These are phyloP conservation scores for Archips xylosteana DNA, from an alignment of 2,888 invertebrate genomes.

Conservation along the genomic window DNA sequence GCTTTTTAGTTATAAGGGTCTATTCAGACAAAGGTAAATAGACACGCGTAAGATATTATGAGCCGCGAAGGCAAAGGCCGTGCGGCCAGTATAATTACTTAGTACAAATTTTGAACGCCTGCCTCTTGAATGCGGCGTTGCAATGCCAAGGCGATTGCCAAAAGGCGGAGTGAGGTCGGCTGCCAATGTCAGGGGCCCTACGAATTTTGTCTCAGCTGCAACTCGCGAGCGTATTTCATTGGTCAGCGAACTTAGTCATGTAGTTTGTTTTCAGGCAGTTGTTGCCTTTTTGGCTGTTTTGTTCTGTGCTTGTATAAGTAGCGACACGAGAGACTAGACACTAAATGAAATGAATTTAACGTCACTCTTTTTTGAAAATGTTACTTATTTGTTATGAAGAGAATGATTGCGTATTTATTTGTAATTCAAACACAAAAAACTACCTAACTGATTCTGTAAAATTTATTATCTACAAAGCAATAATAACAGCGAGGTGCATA, in stretches of 20 bases:
- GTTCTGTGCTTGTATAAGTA: too few species aligned
- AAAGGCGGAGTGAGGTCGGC: conserved; percentile 75
- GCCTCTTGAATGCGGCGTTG: conserved; percentile 62
- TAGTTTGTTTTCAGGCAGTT: not conserved
- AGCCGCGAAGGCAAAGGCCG: conserved; percentile 61
- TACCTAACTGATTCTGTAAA: too few species aligned
- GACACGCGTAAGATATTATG: conserved; percentile 21
- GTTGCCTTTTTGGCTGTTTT: too few species aligned
- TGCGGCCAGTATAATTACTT: conserved; percentile 54
- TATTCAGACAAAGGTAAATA: conserved; percentile 17
- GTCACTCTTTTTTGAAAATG: too few species aligned
- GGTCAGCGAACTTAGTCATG: not conserved
- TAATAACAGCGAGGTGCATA: too few species aligned
- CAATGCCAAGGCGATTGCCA: conserved; percentile 84
- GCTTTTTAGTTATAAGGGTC: too few species aligned
- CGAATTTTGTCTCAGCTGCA: conserved; percentile 66
- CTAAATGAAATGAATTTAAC: too few species aligned
- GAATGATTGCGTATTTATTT: too few species aligned
- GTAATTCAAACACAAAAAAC: too few species aligned
- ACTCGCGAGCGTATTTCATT: conserved; percentile 26
- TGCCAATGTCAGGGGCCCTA: conserved; percentile 83
- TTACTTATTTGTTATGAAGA: too few species aligned
- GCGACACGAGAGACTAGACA: too few species aligned
- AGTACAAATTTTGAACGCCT: conserved; percentile 65
- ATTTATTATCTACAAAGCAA: too few species aligned